Conservation (phyloP, 2,888 invertebrate species). For the Ennomos fuscantarius region DNA sequence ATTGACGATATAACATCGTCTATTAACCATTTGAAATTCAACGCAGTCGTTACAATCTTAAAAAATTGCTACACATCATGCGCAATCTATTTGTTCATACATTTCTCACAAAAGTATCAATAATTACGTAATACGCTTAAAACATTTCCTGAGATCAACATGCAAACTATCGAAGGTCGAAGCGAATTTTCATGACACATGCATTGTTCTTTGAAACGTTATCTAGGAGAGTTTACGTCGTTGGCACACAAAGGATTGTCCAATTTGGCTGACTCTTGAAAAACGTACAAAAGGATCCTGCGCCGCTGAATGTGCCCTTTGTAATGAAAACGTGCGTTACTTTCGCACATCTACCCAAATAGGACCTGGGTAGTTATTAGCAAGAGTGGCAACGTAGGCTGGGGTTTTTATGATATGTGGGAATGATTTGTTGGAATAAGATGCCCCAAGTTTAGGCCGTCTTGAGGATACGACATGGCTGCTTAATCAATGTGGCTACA, state of each 20-base stretch:
- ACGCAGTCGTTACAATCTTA: constrained; percentile 14
- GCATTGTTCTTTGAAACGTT: constrained; percentile 33
- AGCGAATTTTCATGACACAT: constrained; percentile 29
- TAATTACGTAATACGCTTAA: constrained; percentile 17
- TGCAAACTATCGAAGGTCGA: constrained; percentile 26
- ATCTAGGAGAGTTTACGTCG: constrained; percentile 37
- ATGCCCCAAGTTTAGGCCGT: not conserved
- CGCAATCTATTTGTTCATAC: constrained; percentile 18
- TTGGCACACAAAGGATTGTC: constrained; percentile 41
- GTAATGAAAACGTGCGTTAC: constrained; percentile 38
- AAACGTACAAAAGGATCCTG: constrained; percentile 41
- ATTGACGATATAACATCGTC: constrained; percentile 6
- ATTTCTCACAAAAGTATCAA: constrained; percentile 20
- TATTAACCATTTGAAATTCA: constrained; percentile 5
- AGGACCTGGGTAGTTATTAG: constrained; percentile 35
- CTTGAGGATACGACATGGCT: too few species aligned
- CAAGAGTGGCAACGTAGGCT: constrained; percentile 24
- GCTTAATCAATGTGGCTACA: too few species aligned
- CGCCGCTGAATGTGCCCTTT: constrained; percentile 35
- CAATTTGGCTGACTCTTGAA: constrained; percentile 43
- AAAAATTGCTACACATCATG: constrained; percentile 10
- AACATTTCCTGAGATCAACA: constrained; percentile 27
- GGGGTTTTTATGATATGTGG: not conserved
- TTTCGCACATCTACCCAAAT: constrained; percentile 41
- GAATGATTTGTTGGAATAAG: constrained; percentile 18